phyloP scores from a whole-genome alignment of 2,113 vertebrate genomes.

The Halcyon malimbica region DNA sequence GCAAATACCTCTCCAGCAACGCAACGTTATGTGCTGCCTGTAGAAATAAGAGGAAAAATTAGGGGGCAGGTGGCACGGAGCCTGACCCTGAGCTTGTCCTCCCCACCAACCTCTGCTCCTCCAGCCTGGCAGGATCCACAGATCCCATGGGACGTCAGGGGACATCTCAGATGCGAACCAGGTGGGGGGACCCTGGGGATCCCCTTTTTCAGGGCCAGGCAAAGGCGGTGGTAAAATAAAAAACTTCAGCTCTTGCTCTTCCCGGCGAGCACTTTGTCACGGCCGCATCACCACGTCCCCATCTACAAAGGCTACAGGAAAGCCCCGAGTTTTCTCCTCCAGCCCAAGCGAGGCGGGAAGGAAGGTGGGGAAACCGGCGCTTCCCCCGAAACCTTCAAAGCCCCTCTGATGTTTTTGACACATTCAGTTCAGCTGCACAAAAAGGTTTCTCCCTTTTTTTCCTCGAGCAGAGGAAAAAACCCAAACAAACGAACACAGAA shows the following conservation, averaged over 20 bases:
- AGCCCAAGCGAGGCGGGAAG: not conserved
- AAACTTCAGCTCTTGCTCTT: not conserved
- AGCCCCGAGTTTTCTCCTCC: not conserved
- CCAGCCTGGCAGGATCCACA: not conserved
- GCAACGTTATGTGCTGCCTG: not conserved
- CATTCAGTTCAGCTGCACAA: not conserved
- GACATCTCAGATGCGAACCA: not conserved
- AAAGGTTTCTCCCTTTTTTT: not conserved
- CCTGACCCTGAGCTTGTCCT: not conserved
- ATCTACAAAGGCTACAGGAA: not conserved
- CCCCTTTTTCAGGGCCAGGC: fast-evolving
- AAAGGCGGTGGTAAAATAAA: not conserved
- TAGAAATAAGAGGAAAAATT: not conserved
- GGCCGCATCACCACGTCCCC: not conserved
- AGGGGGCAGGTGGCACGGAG: not conserved
- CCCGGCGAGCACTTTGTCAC: not conserved
- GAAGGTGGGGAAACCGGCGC: not conserved
- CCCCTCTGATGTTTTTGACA: conserved; percentile 21
- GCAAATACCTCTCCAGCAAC: not conserved
- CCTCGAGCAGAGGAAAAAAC: not conserved
- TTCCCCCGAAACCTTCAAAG: not conserved
- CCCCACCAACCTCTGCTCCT: not conserved
- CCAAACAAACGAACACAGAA: not conserved
- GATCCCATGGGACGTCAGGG: fast-evolving
- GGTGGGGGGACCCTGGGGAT: fast-evolving